Base-by-base conservation (phyloP, 1,140 invertebrate species). In the Ceratina calcarata region DNA sequence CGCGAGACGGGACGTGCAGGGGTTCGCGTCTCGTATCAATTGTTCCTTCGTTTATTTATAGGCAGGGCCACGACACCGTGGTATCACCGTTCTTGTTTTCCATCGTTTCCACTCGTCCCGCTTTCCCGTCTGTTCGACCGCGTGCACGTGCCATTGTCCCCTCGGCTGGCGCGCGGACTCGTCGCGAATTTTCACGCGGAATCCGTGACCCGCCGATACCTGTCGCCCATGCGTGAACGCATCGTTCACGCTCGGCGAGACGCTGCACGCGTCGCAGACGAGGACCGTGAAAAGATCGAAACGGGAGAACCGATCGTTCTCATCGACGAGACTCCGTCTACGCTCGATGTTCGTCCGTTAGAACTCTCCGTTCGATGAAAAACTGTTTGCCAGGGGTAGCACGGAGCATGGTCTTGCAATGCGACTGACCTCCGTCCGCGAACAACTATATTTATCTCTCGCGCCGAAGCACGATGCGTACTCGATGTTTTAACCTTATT, bases 371-470 rank as follows among this genome's bases (percentile, higher is more conserved):
- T 32, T 32, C 27, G 27, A 24, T 24, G 45, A 45, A 70, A 32
- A 65, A 37, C 64, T 27, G 8, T 51, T 51, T 18, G 13, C 13
- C 85, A 86, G 84, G 88, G 88, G 83, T 81, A 89, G 87, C 87
- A 77, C 37, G 84, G 81, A 69, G 85, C 80, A 75, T 57, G 75
- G 86, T 72, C 88, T 85, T 84, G 88, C 84, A 87, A 89, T 90
- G 90, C 89, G 90, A 91, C 87, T 91, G 91, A 90, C 89, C 89
- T 91, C 91, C 87, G 91, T 91, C 89, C 80, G 83, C 83, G 18
- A 82, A 89, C 89, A 88, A 90, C 91, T 91, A 91, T 90, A 91
- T 91, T 91, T 91, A 91, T 90, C 88, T 80, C 86, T 68, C 75
- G 82, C 76, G 84, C 81, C 88, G 82, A 89, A 88, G 84, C 88